Base-by-base conservation (phyloP, 2,888 invertebrate genomes). In the Eupithecia centaureata region DNA sequence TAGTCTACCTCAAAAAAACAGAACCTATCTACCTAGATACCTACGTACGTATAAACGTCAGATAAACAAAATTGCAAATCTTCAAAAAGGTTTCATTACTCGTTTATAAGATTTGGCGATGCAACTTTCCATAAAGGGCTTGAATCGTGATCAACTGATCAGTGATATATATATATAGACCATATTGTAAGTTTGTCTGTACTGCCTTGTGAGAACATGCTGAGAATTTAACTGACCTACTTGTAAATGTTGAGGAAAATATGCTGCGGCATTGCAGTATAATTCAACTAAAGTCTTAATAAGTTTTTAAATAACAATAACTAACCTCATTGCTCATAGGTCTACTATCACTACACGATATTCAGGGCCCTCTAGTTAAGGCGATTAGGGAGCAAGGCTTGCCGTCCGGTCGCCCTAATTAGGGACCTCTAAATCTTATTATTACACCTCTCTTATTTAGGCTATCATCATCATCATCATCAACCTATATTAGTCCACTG, bases 121-220 rank as follows among this genome's bases (percentile, higher is more conserved):
- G 52, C 64, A 60, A 54, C 35, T 25, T 65, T 65, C 65, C 65
- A 1, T 65, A 60, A 3, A 28, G 38, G 59, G 22, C n/a, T 35
- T 22, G 13, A 27, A 51, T 58, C 54, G 54, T 54, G 65, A 38
- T 59, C 38, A 59, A 33, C 27, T 18, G 30, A 28, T 28, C n/a
- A 30, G 22, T 12, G 5, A 33, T 57, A 33, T 18, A 47, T 47
- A 18, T 47, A 47, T 22, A 0, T 18, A 22, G 5, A 52, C 25
- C 52, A 52, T 52, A n/a, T n/a, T n/a, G 47, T 12, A 47, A 12
- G 47, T 47, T 10, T 22, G 3, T 12, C 22, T 47, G 47, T 47
- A 47, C 0, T 27, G 27, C 22, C 52, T 18, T 27, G 52, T 27
- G n/a, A n/a, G n/a, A n/a, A n/a, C n/a, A n/a, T n/a, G 52, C 52